Percentiles rank a stretch among this genome's conserved stretches.
Evolutionary conservation across 2,888 invertebrate species (phyloP).

Genomic region (Poecilus cupreus): DNA sequence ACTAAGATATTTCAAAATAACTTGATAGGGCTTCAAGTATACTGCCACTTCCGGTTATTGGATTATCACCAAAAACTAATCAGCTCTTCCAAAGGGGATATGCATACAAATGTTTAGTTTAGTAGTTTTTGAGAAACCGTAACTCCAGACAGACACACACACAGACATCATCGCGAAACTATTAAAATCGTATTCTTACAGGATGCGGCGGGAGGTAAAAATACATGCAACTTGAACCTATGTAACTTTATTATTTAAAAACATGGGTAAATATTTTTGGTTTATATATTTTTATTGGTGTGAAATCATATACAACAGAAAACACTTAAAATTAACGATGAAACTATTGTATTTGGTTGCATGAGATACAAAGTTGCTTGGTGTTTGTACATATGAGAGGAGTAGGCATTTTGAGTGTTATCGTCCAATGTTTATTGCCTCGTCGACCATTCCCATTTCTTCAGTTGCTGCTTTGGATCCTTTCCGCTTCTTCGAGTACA

Average conservation of each 20-base stretch:
- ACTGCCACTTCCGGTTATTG: no score
- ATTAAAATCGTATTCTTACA: no score
- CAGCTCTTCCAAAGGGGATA: no score
- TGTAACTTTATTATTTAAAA: neutral
- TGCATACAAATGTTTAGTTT: no score
- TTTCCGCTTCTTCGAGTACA: conserved; percentile 90
- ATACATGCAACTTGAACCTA: neutral
- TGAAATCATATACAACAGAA: conserved; percentile 47
- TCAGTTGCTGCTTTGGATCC: conserved; percentile 88
- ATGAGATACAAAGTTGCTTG: conserved; percentile 37
- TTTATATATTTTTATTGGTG: conserved; percentile 30
- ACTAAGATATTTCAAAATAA: no score
- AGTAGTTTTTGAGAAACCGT: no score
- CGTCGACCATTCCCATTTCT: conserved; percentile 89
- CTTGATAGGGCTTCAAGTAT: no score
- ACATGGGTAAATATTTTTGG: neutral
- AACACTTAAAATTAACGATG: conserved; percentile 45
- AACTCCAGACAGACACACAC: no score
- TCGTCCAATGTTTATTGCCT: conserved; percentile 75
- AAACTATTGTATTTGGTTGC: conserved; percentile 28
- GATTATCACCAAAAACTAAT: no score
- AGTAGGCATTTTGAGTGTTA: conserved; percentile 12
- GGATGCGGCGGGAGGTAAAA: no score
- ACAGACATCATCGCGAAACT: no score
- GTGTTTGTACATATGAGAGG: conserved; percentile 33